Evolutionary conservation across 2,888 invertebrate genomes (phyloP), one percentile per base, ranked within the genome.

Genomic region (Mesorhabditis sp.): DNA sequence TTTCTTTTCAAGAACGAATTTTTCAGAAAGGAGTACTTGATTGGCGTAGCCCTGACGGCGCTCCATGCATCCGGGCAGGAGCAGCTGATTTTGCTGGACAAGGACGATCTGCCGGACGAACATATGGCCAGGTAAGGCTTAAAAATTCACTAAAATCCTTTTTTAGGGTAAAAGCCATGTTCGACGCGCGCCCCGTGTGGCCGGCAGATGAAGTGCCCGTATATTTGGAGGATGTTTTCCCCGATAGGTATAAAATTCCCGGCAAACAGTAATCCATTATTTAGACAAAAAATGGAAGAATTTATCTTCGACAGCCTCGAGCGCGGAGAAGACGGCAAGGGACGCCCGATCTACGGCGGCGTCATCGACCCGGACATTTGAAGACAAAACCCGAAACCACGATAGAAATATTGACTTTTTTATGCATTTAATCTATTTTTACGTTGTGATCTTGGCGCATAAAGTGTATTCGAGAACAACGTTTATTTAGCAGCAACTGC

Each of bases 221-320:
- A 13, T 50, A 50, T n/a, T n/a, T 50, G 7, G 58, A 10, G 58
- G 58, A 50, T 50, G 58, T 50, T n/a, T 50, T 50, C 58, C 58
- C n/a, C n/a, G 7, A 10, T 13, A 50, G 58, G 58, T 50, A 28
- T 28, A 13, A 50, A 50, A 50, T 50, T 50, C 7, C n/a, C 58
- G 7, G 7, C 58, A 50, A 50, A 13, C 7, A 50, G n/a, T 13
- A 50, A 13, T 50, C 58, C 58, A 2, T 28, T 50, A 50, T 50
- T 50, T 50, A 50, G 58, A n/a, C 58, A 50, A 50, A 50, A 50
- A n/a, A 50, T 50, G 58, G 58, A 50, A 10, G 58, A 50, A n/a
- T 50, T 50, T 2, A 10, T 50, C n/a, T 50, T 50, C 58, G 58
- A 50, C 7, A 50, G n/a, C n/a, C 10, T 50, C 10, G 58, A 50